phyloP scores from a whole-genome alignment of 2,797 vertebrate species.

The Spea hammondii region DNA sequence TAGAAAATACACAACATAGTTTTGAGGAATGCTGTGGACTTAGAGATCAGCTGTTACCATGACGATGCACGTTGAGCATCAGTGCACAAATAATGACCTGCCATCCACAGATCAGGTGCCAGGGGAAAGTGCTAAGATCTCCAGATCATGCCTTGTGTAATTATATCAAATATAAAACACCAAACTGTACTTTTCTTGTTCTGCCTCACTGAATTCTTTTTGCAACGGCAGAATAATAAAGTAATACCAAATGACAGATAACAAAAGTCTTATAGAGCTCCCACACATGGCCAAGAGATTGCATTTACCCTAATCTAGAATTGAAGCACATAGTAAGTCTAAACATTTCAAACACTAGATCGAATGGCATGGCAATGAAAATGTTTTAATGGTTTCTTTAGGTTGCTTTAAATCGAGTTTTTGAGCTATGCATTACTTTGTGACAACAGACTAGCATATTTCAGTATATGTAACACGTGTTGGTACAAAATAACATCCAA shows the following conservation, averaged over 20 bases:
- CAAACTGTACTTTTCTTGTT: slow-evolving; percentile 4
- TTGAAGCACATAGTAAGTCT: neutral
- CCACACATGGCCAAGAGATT: slow-evolving; percentile 17
- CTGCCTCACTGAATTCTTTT: slow-evolving; percentile 10
- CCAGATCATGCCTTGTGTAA: slow-evolving; percentile 26
- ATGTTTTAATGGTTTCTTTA: too few relatives aligned
- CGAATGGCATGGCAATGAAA: too few relatives aligned
- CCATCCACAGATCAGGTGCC: slow-evolving; percentile 28
- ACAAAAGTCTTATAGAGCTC: slow-evolving; percentile 12
- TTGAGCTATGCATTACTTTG: too few relatives aligned
- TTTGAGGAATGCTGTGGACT: slow-evolving; percentile 2
- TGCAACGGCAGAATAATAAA: slow-evolving; percentile 23
- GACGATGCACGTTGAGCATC: slow-evolving; percentile 47
- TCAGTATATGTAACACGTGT: too few relatives aligned
- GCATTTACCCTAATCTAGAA: slow-evolving; percentile 15
- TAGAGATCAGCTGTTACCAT: slow-evolving; percentile 47
- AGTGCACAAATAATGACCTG: slow-evolving; percentile 46
- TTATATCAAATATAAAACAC: slow-evolving; percentile 37
- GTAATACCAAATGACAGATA: slow-evolving; percentile 30
- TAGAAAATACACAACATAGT: neutral
- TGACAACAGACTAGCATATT: too few relatives aligned
- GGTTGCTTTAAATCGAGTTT: too few relatives aligned
- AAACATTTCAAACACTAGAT: too few relatives aligned
- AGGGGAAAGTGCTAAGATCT: slow-evolving; percentile 22
- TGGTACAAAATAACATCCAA: too few relatives aligned